Evolutionary conservation across 2,888 invertebrate species (phyloP).

Genomic region (Drosophila acutilabella): DNA sequence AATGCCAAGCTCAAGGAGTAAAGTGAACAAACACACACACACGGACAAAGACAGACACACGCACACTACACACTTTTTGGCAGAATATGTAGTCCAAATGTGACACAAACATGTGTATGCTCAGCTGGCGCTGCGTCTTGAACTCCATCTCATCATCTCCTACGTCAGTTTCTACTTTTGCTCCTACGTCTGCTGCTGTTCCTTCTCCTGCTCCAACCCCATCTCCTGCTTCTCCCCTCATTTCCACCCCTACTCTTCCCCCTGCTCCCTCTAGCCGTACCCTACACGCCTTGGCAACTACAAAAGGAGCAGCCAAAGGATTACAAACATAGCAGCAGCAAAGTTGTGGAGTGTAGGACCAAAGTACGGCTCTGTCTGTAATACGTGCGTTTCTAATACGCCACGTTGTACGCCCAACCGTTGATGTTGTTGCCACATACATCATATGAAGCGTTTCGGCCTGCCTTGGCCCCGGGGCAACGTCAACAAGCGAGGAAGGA

Average conservation of each 20-base stretch:
- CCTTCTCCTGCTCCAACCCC: neutral
- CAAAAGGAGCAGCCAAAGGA: conserved; percentile 28
- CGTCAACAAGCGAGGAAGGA: conserved; percentile 56
- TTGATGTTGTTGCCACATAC: conserved; percentile 58
- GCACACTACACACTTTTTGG: conserved; percentile 4
- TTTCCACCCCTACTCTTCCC: neutral
- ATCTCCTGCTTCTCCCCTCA: neutral
- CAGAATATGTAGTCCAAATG: conserved; percentile 63
- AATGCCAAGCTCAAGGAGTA: conserved; percentile 69
- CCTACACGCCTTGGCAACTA: conserved; percentile 11
- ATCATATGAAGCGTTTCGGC: conserved; percentile 53
- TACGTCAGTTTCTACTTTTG: neutral
- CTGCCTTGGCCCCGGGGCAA: conserved; percentile 40
- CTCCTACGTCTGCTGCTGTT: conserved; percentile 47
- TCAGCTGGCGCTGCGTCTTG: conserved; percentile 62
- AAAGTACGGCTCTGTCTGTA: conserved; percentile 25
- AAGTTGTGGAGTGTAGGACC: neutral
- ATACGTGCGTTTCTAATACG: conserved; percentile 78
- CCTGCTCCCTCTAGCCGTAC: neutral
- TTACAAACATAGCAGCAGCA: conserved; percentile 14
- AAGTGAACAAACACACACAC: conserved; percentile 47
- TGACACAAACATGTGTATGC: conserved; percentile 76
- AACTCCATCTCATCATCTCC: neutral
- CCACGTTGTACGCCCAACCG: conserved; percentile 61
- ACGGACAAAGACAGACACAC: conserved; percentile 14